These are phyloP conservation scores for Rhineura floridana DNA, from an alignment of 2,113 vertebrate genomes.

Conservation along the genomic window DNA sequence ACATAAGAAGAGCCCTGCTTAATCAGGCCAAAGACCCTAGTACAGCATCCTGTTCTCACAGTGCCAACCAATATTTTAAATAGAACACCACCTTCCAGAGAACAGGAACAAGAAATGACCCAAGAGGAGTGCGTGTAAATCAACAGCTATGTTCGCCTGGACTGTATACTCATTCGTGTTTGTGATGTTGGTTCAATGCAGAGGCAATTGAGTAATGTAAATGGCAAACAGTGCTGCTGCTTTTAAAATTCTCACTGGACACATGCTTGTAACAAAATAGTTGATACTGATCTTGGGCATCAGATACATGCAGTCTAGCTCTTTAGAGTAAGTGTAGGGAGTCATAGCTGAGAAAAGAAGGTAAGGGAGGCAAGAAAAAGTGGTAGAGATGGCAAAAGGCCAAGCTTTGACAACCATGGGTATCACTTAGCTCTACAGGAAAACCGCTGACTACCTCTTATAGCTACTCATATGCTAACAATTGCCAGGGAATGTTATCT, in stretches of 20 bases:
- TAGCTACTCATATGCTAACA: neutral
- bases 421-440: neutral
- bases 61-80: neutral
- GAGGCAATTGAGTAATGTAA: neutral
- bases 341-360: neutral
- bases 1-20: no score
- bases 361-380: neutral
- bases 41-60: no score
- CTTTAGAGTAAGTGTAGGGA: neutral
- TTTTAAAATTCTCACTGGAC: neutral
- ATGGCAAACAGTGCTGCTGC: neutral
- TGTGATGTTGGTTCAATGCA: neutral
- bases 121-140: neutral
- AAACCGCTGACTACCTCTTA: neutral
- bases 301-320: neutral
- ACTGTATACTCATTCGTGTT: neutral
- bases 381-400: neutral
- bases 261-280: neutral
- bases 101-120: neutral
- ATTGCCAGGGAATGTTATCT: neutral
- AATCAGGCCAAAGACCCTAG: no score
- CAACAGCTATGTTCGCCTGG: neutral
- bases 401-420: neutral
- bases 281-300: neutral
- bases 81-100: neutral